These are phyloP conservation scores for Acridotheres tristis DNA, from an alignment of 2,797 vertebrate species.

Conservation along the genomic window DNA sequence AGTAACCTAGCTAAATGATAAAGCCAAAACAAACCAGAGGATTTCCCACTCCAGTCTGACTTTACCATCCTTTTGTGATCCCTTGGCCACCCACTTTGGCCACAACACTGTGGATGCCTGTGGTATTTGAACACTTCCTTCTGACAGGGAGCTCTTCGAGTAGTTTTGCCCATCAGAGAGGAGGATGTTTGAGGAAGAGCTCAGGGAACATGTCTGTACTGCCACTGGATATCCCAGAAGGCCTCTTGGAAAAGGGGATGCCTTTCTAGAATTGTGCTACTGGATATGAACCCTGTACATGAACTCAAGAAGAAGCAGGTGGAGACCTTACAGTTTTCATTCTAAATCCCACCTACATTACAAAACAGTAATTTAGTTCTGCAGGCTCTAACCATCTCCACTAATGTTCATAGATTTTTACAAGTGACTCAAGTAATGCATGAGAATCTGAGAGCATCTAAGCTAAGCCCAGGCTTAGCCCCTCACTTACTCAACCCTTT, in stretches of 20 bases:
- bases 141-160: background rate
- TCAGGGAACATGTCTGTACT: fast-evolving
- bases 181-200: background rate
- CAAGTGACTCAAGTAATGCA: background rate
- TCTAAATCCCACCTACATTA: background rate
- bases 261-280: background rate
- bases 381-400: background rate
- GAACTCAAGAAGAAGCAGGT: background rate
- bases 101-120: background rate
- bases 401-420: background rate
- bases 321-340: background rate
- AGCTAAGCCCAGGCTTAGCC: background rate
- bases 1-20: background rate
- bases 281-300: background rate
- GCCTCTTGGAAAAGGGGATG: background rate
- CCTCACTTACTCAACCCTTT: background rate
- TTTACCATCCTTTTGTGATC: fast-evolving
- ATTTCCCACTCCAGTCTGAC: background rate
- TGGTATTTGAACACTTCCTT: background rate
- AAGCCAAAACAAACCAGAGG: background rate
- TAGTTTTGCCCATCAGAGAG: background rate
- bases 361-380: background rate
- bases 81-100: background rate
- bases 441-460: background rate
- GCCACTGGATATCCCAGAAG: background rate